phyloP scores from a whole-genome alignment of 2,888 invertebrate species.

The Microdon myrmicae region DNA sequence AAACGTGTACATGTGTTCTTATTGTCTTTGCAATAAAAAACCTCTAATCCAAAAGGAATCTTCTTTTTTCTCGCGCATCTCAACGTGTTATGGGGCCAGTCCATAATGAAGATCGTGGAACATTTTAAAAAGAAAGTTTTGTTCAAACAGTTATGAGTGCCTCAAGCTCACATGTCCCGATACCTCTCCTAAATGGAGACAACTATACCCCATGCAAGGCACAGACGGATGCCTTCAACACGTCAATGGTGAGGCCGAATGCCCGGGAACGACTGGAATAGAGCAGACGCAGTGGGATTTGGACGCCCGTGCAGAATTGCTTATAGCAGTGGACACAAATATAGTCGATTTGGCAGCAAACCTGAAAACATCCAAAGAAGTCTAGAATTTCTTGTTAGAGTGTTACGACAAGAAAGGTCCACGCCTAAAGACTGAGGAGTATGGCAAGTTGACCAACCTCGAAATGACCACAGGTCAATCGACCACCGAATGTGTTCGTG shows the following conservation, averaged over 20 bases:
- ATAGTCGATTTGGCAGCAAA: conserved; percentile 10
- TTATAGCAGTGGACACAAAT: conserved; percentile 12
- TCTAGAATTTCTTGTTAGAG: conserved; percentile 14
- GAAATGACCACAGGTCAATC: conserved; percentile 4
- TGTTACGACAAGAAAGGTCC: conserved; percentile 16
- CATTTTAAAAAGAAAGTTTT: not conserved
- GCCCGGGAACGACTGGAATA: conserved; percentile 2
- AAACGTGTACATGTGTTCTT: no score
- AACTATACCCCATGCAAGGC: conserved; percentile 9
- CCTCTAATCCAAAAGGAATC: no score
- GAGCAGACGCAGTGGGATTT: conserved; percentile 11
- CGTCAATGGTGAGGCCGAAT: not conserved
- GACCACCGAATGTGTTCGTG: conserved; percentile 5
- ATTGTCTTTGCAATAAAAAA: no score
- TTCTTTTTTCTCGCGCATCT: no score
- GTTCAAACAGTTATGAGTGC: conserved; percentile 1
- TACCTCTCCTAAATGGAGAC: not conserved
- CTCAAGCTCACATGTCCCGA: not conserved
- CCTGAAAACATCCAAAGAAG: conserved; percentile 16
- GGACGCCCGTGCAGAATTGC: conserved; percentile 14
- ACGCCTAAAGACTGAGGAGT: conserved; percentile 18
- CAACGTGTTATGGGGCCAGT: conserved; percentile 9
- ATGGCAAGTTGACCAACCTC: conserved; percentile 11
- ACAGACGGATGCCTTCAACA: conserved; percentile 22
- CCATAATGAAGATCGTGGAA: not conserved